Evolutionary conservation across 2,888 invertebrate species (phyloP), one percentile per base, ranked within the genome.

Genomic region (Uropetala carovei): DNA sequence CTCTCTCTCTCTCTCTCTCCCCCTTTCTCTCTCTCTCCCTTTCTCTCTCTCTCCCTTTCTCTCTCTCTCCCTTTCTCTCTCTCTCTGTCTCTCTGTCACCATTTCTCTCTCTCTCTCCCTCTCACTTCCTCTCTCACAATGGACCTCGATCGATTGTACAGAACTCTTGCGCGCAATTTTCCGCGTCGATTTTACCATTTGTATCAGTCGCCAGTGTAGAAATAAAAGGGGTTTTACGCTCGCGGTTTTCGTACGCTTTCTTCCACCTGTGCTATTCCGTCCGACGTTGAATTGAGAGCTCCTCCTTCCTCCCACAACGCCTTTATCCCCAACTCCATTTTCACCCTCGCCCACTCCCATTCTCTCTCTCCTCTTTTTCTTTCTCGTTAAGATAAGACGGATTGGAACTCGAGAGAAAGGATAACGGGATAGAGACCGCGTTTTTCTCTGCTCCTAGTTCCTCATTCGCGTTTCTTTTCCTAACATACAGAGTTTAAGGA

Each of bases 321-420:
- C 75, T 75, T 75, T 75, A 13, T 27, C 75, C 75, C 11, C 75
- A 13, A 75, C 27, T 75, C 75, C 75, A 75, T 75, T 75, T 75
- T 75, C 75, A 27, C 75, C 75, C 27, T 27, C 75, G 27, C 75
- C 22, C 22, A 27, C 3, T 22, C 14, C 68, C 68, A 18, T 64
- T 64, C 64, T 8, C 16, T 7, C 18, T n/a, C n/a, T n/a, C 68
- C 68, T 27, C 11, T 75, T 22, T 27, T 18, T 14, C 75, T 75
- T 43, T 43, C 27, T 22, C 75, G 43, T 43, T 43, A 43, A 43
- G 43, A 43, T 43, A 43, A 43, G 43, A 43, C 43, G 43, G 43
- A 43, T 43, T 43, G 43, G 43, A 43, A 5, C 43, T 43, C 5
- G 43, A 43, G 43, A 43, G 43, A 43, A 43, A 43, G 43, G 43